Evolutionary conservation across 2,113 vertebrate genomes (phyloP).

Genomic region (Pogona vitticeps): DNA sequence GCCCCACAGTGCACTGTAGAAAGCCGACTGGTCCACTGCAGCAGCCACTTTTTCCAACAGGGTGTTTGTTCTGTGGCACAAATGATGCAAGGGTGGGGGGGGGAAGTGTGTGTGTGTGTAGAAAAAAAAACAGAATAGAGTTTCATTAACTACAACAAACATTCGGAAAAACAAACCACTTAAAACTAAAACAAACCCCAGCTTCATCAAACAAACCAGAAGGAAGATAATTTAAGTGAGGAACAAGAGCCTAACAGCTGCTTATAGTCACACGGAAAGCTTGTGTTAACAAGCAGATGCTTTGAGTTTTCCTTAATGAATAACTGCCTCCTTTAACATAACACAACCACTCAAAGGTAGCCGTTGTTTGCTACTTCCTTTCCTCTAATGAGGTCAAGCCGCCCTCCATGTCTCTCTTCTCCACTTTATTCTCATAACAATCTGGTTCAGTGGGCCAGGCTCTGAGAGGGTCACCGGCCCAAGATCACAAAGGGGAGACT

Average conservation of each 20-base stretch:
- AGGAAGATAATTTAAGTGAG: not conserved
- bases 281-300: too few relatives aligned
- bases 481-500: not conserved
- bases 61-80: constrained; percentile 85
- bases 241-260: not conserved
- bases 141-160: not conserved
- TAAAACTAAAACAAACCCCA: too few relatives aligned
- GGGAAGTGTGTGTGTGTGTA: not conserved
- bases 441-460: too few relatives aligned
- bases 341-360: not conserved
- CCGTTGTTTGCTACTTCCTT: not conserved
- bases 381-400: not conserved
- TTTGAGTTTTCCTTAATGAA: not conserved
- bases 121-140: not conserved
- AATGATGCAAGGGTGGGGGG: constrained; percentile 18
- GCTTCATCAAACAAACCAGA: not conserved
- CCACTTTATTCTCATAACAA: not conserved
- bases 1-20: constrained; percentile 98
- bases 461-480: not conserved
- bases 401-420: not conserved
- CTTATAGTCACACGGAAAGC: not conserved
- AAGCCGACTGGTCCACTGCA: constrained; percentile 94
- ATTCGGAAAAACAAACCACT: not conserved
- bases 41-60: constrained; percentile 94
- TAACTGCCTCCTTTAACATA: not conserved